These are phyloP conservation scores for Ephydatia muelleri DNA, from an alignment of 37 sponge, comb jelly and placozoan genomes.

Conservation along the genomic window DNA sequence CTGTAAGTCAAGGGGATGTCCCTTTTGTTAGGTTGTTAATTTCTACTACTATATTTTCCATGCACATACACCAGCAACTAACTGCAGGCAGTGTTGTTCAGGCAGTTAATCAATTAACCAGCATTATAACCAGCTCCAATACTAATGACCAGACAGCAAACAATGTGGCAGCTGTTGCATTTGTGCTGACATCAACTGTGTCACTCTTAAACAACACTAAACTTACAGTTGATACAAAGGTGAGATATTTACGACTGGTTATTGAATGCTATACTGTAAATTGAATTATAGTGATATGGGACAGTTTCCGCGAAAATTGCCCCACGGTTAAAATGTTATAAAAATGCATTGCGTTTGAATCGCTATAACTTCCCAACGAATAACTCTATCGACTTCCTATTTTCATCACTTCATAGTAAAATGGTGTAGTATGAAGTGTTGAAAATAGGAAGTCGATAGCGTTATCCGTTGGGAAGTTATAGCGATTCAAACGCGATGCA, in stretches of 20 bases:
- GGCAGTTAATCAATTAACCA: neutral
- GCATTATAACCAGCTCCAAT: neutral
- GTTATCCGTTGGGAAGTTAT: too few species aligned
- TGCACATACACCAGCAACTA: neutral
- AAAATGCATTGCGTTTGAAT: too few species aligned
- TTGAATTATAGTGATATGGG: neutral
- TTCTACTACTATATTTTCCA: neutral
- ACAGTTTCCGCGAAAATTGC: neutral
- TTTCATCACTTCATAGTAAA: too few species aligned
- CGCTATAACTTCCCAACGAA: too few species aligned
- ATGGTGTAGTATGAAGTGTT: too few species aligned
- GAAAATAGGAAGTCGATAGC: too few species aligned
- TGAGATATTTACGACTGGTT: too few species aligned
- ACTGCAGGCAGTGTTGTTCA: neutral
- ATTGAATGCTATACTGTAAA: neutral
- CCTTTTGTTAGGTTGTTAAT: neutral
- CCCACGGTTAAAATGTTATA: too few species aligned
- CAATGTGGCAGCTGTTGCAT: slow-evolving; percentile 25
- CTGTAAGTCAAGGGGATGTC: neutral
- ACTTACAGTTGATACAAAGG: slow-evolving; percentile 4
- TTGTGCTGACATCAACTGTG: slow-evolving; percentile 2
- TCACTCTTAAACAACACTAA: neutral
- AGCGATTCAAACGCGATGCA: too few species aligned
- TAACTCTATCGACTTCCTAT: too few species aligned
- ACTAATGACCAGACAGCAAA: slow-evolving; percentile 31